These are phyloP conservation scores for Pyrrhosoma nymphula DNA, from an alignment of 2,888 invertebrate genomes.

Conservation along the genomic window DNA sequence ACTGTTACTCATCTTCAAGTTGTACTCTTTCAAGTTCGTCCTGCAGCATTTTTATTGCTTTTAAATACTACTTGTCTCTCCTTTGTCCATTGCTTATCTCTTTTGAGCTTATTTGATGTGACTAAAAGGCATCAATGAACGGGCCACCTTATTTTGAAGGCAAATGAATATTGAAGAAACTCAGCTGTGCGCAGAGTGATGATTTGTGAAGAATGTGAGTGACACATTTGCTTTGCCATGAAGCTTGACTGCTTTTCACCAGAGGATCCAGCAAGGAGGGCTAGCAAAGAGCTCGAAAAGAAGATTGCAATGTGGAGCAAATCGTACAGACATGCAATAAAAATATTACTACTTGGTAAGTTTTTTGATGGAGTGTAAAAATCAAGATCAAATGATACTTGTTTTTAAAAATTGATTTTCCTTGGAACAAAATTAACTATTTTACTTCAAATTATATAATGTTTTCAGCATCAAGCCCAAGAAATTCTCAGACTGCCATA, in stretches of 20 bases:
- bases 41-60: background rate
- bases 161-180: background rate
- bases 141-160: background rate
- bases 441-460: too few relatives aligned
- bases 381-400: background rate
- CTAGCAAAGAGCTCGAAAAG: slow-evolving; percentile 70
- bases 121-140: background rate
- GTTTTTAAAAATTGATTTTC: background rate
- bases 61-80: background rate
- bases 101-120: background rate
- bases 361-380: background rate
- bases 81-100: background rate
- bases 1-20: background rate
- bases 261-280: slow-evolving; percentile 66
- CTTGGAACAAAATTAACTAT: too few relatives aligned
- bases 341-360: slow-evolving; percentile 71
- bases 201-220: slow-evolving; percentile 46
- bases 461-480: too few relatives aligned
- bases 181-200: background rate
- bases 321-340: slow-evolving; percentile 70
- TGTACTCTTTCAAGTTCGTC: background rate
- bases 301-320: slow-evolving; percentile 70
- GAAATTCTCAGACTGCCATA: too few relatives aligned
- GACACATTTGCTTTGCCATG: slow-evolving; percentile 54
- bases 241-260: slow-evolving; percentile 64